A percentile compares a stretch with the other conserved stretches of the same genome.
phyloP scores from a whole-genome alignment of 2,797 vertebrate species.

The Anguilla obscura region DNA sequence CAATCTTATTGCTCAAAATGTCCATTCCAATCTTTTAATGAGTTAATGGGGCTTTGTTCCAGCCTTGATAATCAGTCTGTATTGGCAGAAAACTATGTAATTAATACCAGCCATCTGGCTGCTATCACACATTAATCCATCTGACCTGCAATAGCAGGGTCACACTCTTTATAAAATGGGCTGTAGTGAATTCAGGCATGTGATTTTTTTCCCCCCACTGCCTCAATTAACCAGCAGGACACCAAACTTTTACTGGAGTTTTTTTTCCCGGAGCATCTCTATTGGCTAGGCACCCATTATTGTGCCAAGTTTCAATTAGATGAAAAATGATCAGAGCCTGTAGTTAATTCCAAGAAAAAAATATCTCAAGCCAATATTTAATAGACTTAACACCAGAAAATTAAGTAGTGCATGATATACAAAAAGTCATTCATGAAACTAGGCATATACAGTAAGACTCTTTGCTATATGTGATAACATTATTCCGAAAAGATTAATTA shows the following conservation, averaged over 20 bases:
- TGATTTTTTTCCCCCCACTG: not conserved
- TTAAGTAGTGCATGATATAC: not conserved
- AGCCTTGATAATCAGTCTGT: not conserved
- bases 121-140: slow-evolving; percentile 20
- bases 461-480: not conserved
- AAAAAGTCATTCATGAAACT: not conserved
- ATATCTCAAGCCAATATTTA: not conserved
- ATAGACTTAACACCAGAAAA: not conserved
- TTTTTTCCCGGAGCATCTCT: not conserved
- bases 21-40: not conserved
- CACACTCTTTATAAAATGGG: not conserved
- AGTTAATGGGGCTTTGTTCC: not conserved
- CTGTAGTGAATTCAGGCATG: not conserved
- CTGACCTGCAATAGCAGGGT: not conserved
- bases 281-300: not conserved
- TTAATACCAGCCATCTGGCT: slow-evolving; percentile 26
- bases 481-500: not conserved
- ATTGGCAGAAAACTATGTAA: slow-evolving; percentile 16
- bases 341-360: not conserved
- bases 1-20: not conserved
- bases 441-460: not conserved
- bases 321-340: not conserved
- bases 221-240: slow-evolving; percentile 14
- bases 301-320: not conserved
- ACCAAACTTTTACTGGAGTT: not conserved